Base-by-base conservation (phyloP, 2,797 vertebrate species). In the Sebastes reedi region DNA sequence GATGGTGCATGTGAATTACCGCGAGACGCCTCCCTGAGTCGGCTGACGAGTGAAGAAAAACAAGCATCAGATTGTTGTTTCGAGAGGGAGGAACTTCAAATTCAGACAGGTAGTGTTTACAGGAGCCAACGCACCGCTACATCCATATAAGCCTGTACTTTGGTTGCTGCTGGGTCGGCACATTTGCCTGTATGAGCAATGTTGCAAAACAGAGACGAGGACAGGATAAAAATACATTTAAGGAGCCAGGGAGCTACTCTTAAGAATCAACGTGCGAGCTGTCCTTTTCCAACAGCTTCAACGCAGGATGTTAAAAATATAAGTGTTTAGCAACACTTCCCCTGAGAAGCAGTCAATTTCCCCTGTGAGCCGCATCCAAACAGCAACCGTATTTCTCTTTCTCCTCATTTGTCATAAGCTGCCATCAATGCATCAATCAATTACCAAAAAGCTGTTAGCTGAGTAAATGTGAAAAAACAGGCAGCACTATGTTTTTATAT, bases 81-180 rank as follows among this genome's bases (percentile, higher is more conserved):
- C 78, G 61, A 39, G 24, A 46, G 67, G 58, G 58, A 56, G 67
- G 70, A 56, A 58, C 60, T 84, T 83, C 69, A 82, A 7, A 84
- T 81, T 72, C 68, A 83, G 82, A 82, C 83, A 89, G 85, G 85
- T 89, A 72, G 75, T 69, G 60, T 84, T 86, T 83, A 81, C 69
- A 75, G 54, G 55, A 71, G 71, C 69, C 25, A 42, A 69, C 29
- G 65, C 56, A 64, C 22, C 34, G 39, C 42, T 24, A 55, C 65
- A 83, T 79, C 65, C 42, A 46, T 12, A 22, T 60, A 67, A 74
- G 25, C 68, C 68, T 72, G 16, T 54, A 75, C 76, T 85, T 67
- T 82, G 32, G 73, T 56, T 67, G 20, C 42, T 75, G 62, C 55
- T 77, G 27, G 55, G 77, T 29, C 1, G 3, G 39, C 65, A 68